Conservation (phyloP, 2,888 invertebrate species). For the Lepeophtheirus nordmannii region DNA sequence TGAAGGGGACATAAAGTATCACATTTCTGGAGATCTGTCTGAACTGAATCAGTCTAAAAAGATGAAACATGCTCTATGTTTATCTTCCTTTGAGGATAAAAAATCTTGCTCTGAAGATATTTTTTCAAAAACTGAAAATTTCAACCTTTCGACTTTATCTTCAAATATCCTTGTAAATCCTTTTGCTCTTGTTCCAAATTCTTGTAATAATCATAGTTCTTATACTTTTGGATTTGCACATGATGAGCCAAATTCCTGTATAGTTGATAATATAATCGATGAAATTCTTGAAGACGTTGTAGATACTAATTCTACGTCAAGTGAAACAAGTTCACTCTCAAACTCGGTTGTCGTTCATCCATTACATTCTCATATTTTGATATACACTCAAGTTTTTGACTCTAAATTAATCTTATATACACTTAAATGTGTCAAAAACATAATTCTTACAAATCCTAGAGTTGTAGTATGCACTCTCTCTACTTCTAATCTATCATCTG, state of each 20-base stretch:
- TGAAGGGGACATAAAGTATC: not conserved
- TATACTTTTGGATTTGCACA: not conserved
- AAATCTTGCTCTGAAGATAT: not conserved
- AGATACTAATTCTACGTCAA: not conserved
- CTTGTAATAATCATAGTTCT: not conserved
- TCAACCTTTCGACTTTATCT: not conserved
- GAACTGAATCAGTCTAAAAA: not conserved
- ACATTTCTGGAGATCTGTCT: not conserved
- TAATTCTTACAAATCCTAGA: slow-evolving; percentile 52
- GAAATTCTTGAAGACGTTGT: slow-evolving; percentile 5
- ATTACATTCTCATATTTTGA: slow-evolving; percentile 63
- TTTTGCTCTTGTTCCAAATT: slow-evolving; percentile 31
- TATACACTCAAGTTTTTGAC: slow-evolving; percentile 65
- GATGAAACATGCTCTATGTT: not conserved
- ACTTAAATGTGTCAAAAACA: slow-evolving; percentile 53
- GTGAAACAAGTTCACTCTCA: not conserved
- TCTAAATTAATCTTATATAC: slow-evolving; percentile 56
- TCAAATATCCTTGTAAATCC: slow-evolving; percentile 43
- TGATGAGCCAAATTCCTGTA: not conserved
- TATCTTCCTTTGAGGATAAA: slow-evolving; percentile 5
- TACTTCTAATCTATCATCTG: slow-evolving; percentile 49
- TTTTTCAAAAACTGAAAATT: not conserved
- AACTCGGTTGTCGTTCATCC: slow-evolving; percentile 44
- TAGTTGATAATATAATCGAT: not conserved
- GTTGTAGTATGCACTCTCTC: slow-evolving; percentile 57